Conservation (phyloP, 2,888 invertebrate species). For the Dicranocentrus wangi region DNA sequence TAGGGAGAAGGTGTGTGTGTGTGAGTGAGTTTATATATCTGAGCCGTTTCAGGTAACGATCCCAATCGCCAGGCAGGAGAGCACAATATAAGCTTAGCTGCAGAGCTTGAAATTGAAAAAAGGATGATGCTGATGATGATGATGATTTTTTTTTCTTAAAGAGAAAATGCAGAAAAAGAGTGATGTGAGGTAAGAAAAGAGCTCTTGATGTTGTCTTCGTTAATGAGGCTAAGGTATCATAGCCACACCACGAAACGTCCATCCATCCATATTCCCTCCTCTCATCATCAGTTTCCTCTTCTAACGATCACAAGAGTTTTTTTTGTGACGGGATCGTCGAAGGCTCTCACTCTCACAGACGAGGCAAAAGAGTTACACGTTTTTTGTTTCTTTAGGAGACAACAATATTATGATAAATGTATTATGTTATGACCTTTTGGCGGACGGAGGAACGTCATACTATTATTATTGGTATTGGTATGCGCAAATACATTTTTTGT, state of each 20-base stretch:
- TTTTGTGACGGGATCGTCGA: neutral
- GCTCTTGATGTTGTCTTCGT: constrained; percentile 38
- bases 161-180: neutral
- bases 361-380: no score
- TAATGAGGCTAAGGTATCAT: constrained; percentile 65
- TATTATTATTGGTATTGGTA: neutral
- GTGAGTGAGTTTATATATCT: neutral
- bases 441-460: neutral
- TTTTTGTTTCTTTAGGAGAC: neutral
- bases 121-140: constrained; percentile 16
- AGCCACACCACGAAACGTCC: constrained; percentile 58
- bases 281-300: constrained; percentile 27
- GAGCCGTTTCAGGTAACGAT: neutral
- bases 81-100: neutral
- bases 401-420: neutral
- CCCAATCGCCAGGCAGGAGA: neutral
- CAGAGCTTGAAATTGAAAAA: constrained; percentile 17
- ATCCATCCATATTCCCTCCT: constrained; percentile 46
- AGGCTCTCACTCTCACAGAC: neutral
- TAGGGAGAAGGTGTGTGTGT: constrained; percentile 24
- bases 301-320: constrained; percentile 13
- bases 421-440: neutral
- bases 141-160: constrained; percentile 20
- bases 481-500: no score
- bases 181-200: neutral